Evolutionary conservation across 2,797 vertebrate species (phyloP), one percentile per base, ranked within the genome.

Genomic region (Peromyscus attwateri): DNA sequence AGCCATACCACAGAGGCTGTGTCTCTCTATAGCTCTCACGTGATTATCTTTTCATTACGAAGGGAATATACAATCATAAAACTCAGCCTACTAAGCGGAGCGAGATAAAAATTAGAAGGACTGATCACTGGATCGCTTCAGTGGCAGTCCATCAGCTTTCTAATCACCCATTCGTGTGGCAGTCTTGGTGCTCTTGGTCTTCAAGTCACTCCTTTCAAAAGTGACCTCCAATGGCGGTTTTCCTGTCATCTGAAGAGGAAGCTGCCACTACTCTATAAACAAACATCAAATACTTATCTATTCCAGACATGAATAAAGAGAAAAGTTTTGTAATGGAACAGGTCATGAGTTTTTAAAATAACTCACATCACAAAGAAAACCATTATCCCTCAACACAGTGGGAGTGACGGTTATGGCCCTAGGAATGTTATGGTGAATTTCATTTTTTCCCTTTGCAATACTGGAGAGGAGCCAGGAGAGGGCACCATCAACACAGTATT

Each of bases 381-480:
- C 31, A 64, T 89, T 27, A 82, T 9, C 27, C 46, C 46, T 87
- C 75, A 31, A 11, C n/a, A 31, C 9, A 40, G 29, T 7, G 8
- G 7, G 37, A 82, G n/a, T 1, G 34, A 76, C 71, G 21, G 34
- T 37, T 27, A 57, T 0, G 17, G 11, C 14, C 40, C 19, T 62
- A 1, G 2, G 7, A 2, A 34, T 0, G 2, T n/a, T 4, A n/a
- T 10, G 0, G 1, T 0, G n/a, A 88, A 60, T 34, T 57, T 37
- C 21, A 2, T 77, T 91, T 46, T 8, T 46, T 82, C 75, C 64
- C 27, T 9, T 6, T 96, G 95, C 96, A 96, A 70, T 40, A 37
- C n/a, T 66, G 16, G 0, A 37, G 37, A 46, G 5, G 25, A 16
- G 31, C 95, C 98, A 97, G 94, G 6, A 97, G 98, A 98, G 97